Evolutionary conservation across 2,797 vertebrate species (phyloP).

Genomic region (Hafferia zeledoni): DNA sequence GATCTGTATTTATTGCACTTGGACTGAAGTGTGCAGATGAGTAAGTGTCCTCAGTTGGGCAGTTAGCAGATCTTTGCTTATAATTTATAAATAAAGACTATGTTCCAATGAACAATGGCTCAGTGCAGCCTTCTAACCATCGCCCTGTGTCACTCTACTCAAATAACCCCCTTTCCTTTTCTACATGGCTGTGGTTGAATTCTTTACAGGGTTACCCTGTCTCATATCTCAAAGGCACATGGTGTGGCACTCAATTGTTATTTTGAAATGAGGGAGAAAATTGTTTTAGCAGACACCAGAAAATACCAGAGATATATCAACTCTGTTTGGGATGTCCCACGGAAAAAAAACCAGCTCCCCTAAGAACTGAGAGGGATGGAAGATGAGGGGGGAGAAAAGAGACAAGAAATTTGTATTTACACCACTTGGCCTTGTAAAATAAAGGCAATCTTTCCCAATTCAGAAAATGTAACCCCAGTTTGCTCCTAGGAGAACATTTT

Average conservation of each 20-base stretch:
- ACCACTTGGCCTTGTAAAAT: not conserved
- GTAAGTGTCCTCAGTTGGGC: conserved; percentile 38
- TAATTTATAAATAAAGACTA: conserved; percentile 44
- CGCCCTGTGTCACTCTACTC: not conserved
- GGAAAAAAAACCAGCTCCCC: not conserved
- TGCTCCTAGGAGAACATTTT: not conserved
- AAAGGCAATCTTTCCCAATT: not conserved
- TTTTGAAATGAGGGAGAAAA: conserved; percentile 22
- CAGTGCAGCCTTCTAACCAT: not conserved
- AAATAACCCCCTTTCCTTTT: not conserved
- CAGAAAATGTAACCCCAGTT: not conserved
- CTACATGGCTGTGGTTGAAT: not conserved
- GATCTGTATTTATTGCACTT: conserved; percentile 46
- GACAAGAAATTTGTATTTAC: not conserved
- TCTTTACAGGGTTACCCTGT: not conserved
- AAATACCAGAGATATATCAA: not conserved
- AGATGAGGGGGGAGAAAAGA: not conserved
- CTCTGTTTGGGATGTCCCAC: not conserved
- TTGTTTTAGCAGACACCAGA: not conserved
- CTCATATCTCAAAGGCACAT: not conserved
- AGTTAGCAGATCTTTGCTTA: conserved; percentile 48
- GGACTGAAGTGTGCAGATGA: not conserved
- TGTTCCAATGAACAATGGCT: conserved; percentile 4
- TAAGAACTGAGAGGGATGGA: fast-evolving
- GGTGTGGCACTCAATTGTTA: not conserved